Evolutionary conservation across 2,113 vertebrate species (phyloP).

Genomic region (Anoplopoma fimbria): DNA sequence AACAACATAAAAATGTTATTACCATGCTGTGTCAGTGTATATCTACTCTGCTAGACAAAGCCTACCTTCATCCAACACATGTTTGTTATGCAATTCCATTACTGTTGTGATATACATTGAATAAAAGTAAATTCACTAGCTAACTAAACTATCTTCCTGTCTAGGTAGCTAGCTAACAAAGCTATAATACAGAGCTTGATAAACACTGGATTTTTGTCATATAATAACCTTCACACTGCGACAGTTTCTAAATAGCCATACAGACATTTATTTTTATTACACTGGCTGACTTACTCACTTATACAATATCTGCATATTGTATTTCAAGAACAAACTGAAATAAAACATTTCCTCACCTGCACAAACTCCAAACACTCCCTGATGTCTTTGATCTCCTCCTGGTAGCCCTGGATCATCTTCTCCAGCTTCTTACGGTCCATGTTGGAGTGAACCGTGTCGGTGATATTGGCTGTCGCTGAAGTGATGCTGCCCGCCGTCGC

Average conservation of each 20-base stretch:
- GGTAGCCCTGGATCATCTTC: constrained; percentile 82
- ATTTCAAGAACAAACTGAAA: neutral
- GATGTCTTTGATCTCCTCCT: constrained; percentile 78
- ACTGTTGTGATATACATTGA: too few species aligned
- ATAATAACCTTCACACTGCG: neutral
- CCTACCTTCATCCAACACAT: too few species aligned
- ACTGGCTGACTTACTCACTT: neutral
- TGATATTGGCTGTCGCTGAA: constrained; percentile 83
- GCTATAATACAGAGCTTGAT: too few species aligned
- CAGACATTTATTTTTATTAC: too few species aligned
- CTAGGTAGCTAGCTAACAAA: too few species aligned
- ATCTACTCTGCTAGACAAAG: too few species aligned
- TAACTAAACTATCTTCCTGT: too few species aligned
- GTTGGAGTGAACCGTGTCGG: constrained; percentile 80
- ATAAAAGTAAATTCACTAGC: too few species aligned
- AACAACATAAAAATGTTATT: too few species aligned
- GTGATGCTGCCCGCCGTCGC: constrained; percentile 84
- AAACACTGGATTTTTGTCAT: too few species aligned
- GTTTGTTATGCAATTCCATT: too few species aligned
- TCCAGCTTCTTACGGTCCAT: constrained; percentile 84
- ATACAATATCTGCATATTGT: neutral
- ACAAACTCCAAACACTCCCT: constrained; percentile 79
- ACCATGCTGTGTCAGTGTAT: too few species aligned
- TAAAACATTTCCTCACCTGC: constrained; percentile 65
- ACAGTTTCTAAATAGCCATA: neutral